Evolutionary conservation across 2,797 vertebrate species (phyloP).

Genomic region (Acrossocheilus wenchowensis): DNA sequence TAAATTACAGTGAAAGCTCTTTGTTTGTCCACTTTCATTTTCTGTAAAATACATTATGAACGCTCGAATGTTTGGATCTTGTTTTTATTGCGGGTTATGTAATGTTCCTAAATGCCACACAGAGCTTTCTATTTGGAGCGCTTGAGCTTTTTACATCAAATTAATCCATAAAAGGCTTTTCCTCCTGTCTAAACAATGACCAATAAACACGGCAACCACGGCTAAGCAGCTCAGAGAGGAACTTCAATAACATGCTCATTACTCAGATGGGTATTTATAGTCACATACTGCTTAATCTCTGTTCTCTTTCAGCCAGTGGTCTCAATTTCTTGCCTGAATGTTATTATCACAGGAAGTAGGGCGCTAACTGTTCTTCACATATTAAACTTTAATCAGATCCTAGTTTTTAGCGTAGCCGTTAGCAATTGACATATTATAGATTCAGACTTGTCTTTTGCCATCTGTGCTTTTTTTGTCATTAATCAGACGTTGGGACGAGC

Average conservation of each 20-base stretch:
- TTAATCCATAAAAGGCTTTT: constrained; percentile 64
- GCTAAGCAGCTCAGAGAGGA: constrained; percentile 58
- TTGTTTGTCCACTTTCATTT: constrained; percentile 35
- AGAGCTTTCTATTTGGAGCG: constrained; percentile 46
- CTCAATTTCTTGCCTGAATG: constrained; percentile 35
- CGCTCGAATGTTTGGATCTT: constrained; percentile 42
- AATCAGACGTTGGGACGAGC: background rate
- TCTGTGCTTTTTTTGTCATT: constrained; percentile 27
- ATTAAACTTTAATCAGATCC: constrained; percentile 36
- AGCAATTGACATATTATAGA: constrained; percentile 46
- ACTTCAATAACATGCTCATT: constrained; percentile 60
- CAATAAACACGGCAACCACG: constrained; percentile 55
- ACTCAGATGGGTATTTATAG: constrained; percentile 59
- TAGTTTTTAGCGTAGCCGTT: constrained; percentile 27
- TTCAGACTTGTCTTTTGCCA: constrained; percentile 47
- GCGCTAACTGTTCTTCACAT: constrained; percentile 36
- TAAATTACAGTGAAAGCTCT: constrained; percentile 37
- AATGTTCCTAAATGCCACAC: constrained; percentile 52
- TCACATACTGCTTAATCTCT: constrained; percentile 54
- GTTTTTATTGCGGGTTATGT: constrained; percentile 49
- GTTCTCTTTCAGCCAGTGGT: constrained; percentile 50
- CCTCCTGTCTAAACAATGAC: constrained; percentile 62
- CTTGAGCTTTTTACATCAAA: constrained; percentile 59
- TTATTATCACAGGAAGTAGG: constrained; percentile 51
- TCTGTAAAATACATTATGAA: constrained; percentile 50